Conservation (phyloP, 2,888 invertebrate genomes). For the Epinotia ramella region DNA sequence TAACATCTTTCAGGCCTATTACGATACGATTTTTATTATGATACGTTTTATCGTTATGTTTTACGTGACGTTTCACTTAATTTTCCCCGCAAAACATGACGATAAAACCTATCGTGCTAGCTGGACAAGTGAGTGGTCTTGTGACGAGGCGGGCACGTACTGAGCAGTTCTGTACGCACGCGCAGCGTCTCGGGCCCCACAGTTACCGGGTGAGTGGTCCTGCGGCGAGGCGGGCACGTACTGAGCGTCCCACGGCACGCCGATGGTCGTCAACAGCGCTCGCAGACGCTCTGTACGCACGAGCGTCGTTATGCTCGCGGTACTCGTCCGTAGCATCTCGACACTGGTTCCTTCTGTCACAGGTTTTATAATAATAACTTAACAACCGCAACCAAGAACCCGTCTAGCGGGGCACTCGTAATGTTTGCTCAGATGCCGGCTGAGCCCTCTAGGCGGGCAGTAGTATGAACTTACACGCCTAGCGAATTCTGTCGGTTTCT, state of each 20-base stretch:
- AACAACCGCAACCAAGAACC: too few species aligned
- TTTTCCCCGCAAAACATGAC: too few species aligned
- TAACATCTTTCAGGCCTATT: too few species aligned
- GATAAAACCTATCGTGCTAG: too few species aligned
- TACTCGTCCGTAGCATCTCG: background rate
- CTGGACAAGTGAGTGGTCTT: background rate
- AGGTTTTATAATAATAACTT: background rate
- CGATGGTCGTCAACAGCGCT: constrained; percentile 1
- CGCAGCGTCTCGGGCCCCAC: background rate
- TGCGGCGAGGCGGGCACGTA: background rate
- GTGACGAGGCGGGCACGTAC: background rate
- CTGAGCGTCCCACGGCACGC: background rate
- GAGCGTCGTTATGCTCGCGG: constrained; percentile 1
- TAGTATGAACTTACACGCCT: too few species aligned
- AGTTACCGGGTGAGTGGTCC: background rate
- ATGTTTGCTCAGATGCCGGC: too few species aligned
- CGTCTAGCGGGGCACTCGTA: too few species aligned
- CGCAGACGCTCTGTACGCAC: background rate
- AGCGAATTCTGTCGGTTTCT: too few species aligned
- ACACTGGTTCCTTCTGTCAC: background rate
- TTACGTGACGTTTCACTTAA: too few species aligned
- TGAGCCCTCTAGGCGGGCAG: too few species aligned
- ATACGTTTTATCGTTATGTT: too few species aligned
- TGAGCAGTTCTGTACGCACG: background rate
- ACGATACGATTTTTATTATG: too few species aligned